Evolutionary conservation across 1,140 invertebrate genomes (phyloP).

Genomic region (Tetragonula clypearis): DNA sequence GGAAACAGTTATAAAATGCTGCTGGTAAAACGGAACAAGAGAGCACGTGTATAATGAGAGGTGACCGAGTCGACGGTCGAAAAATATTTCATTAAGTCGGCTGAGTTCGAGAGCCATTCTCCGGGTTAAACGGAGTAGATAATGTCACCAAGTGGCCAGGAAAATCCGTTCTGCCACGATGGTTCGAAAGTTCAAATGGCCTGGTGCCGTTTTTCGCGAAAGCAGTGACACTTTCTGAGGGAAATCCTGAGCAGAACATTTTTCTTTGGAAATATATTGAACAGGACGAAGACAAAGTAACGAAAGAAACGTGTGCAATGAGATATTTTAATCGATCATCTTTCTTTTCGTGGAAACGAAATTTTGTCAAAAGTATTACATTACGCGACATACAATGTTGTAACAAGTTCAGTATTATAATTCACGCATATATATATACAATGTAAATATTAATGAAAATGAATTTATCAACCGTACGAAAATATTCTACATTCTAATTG

Average conservation of each 20-base stretch:
- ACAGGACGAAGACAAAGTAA: conserved; percentile 20
- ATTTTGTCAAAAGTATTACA: not conserved
- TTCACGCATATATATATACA: too few species aligned
- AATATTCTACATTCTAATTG: too few species aligned
- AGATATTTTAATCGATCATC: not conserved
- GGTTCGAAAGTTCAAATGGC: conserved; percentile 23
- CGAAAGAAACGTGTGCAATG: not conserved
- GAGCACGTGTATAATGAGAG: not conserved
- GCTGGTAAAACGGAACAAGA: not conserved
- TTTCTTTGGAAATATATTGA: conserved; percentile 27
- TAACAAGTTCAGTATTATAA: too few species aligned
- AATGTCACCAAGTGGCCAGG: conserved; percentile 52
- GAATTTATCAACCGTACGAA: too few species aligned
- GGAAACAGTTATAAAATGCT: conserved; percentile 6
- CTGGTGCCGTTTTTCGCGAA: not conserved
- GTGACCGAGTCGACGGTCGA: conserved; percentile 24
- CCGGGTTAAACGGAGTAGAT: conserved; percentile 36
- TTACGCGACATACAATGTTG: too few species aligned
- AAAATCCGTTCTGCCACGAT: conserved; percentile 23
- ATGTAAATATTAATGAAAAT: too few species aligned
- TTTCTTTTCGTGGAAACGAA: not conserved
- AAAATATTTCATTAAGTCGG: conserved; percentile 63
- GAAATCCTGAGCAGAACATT: conserved; percentile 23
- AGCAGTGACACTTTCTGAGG: conserved; percentile 6
- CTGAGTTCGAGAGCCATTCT: conserved; percentile 17